Evolutionary conservation across 2,797 vertebrate species (phyloP).

Genomic region (Phrynocephalus vlangalii): DNA sequence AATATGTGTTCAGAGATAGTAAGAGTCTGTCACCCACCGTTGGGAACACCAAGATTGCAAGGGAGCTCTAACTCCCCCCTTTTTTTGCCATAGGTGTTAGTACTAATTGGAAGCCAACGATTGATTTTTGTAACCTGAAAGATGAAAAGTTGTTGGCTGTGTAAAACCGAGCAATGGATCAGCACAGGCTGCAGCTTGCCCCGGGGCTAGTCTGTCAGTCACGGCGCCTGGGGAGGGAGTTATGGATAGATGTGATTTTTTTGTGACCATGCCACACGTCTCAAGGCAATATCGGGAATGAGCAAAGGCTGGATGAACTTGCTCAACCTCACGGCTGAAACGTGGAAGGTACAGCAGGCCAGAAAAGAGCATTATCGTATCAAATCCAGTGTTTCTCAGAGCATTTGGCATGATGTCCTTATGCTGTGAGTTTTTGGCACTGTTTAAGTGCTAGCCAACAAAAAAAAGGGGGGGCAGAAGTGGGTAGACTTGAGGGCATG

Average conservation of each 20-base stretch:
- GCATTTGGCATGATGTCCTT: too few species aligned
- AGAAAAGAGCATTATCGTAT: background rate
- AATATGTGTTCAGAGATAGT: constrained; percentile 69
- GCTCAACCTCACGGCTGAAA: background rate
- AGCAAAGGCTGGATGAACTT: background rate
- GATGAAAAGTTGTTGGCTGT: constrained; percentile 8
- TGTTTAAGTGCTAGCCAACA: too few species aligned
- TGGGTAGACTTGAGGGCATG: background rate
- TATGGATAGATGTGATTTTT: background rate
- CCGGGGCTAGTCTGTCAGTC: background rate
- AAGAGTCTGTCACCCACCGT: constrained; percentile 65
- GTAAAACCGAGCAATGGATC: background rate
- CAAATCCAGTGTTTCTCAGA: background rate
- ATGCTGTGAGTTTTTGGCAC: background rate
- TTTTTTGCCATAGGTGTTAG: background rate
- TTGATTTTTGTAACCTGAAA: constrained; percentile 24
- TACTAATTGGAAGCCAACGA: rapidly evolving
- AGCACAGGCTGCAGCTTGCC: background rate
- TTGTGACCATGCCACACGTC: background rate
- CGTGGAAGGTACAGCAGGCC: background rate
- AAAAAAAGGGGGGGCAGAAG: background rate
- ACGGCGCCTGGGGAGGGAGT: background rate
- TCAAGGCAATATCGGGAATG: background rate
- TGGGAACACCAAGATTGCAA: constrained; percentile 55
- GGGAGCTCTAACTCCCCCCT: constrained; percentile 17